These are phyloP conservation scores for Cantharis nigra DNA, from an alignment of 2,888 invertebrate genomes.

Conservation along the genomic window DNA sequence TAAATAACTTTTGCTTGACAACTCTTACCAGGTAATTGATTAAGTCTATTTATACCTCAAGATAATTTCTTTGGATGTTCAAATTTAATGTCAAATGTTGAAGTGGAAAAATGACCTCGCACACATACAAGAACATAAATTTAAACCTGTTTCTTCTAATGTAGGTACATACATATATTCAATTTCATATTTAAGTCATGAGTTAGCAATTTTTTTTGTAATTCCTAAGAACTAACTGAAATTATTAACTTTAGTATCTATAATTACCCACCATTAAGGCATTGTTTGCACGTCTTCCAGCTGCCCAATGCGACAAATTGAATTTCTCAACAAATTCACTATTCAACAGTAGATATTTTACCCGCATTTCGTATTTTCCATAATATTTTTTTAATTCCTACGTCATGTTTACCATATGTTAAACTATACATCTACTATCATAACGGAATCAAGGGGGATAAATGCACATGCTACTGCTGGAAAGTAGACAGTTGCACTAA, in stretches of 20 bases:
- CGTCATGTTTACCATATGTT: not conserved
- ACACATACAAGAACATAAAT: constrained; percentile 38
- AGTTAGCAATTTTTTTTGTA: not conserved
- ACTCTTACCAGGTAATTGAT: constrained; percentile 24
- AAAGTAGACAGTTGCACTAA: not conserved
- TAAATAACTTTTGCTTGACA: constrained; percentile 8
- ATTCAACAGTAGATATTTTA: not conserved
- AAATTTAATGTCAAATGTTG: constrained; percentile 10
- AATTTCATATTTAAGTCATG: constrained; percentile 46
- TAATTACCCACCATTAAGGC: not conserved
- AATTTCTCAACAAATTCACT: not conserved
- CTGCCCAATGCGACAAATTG: not conserved
- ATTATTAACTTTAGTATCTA: not conserved
- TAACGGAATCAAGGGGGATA: not conserved
- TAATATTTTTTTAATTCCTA: not conserved
- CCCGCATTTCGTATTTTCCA: not conserved
- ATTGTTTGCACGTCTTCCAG: not conserved
- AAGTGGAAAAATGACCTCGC: constrained; percentile 21
- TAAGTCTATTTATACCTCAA: constrained; percentile 14
- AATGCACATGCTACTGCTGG: not conserved
- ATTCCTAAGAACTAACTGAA: not conserved
- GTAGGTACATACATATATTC: constrained; percentile 32
- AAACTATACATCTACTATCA: not conserved
- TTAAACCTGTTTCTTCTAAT: constrained; percentile 38
- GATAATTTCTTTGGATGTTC: not conserved